Percentiles rank a stretch among this genome's conserved stretches.
phyloP scores from a whole-genome alignment of 2,113 vertebrate species.

The Clinocottus analis region DNA sequence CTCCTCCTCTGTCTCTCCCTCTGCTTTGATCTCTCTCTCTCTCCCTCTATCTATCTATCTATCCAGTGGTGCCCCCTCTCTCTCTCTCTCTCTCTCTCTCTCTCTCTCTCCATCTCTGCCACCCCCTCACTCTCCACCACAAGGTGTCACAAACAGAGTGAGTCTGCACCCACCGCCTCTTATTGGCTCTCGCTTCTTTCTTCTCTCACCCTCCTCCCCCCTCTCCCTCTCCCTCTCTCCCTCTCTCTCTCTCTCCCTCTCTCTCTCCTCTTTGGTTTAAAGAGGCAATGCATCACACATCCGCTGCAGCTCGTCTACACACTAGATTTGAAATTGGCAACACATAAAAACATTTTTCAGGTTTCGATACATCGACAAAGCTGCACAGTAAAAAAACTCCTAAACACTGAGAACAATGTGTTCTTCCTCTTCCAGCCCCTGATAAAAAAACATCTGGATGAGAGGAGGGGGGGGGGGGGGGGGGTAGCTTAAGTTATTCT shows the following conservation, averaged over 20 bases:
- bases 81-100: constrained; percentile 45
- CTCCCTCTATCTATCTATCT: constrained; percentile 45
- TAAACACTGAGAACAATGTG: background rate
- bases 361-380: background rate
- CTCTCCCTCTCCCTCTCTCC: background rate
- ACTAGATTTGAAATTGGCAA: background rate
- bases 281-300: constrained; percentile 49
- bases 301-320: constrained; percentile 30
- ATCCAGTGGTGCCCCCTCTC: constrained; percentile 26
- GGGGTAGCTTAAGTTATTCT: too few relatives aligned
- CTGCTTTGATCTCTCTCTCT: constrained; percentile 59
- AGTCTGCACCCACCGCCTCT: constrained; percentile 61
- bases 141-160: constrained; percentile 73
- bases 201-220: background rate
- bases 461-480: too few relatives aligned
- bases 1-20: constrained; percentile 58
- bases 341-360: background rate
- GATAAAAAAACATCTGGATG: background rate
- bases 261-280: constrained; percentile 52
- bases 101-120: constrained; percentile 46
- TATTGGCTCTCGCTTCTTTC: constrained; percentile 54
- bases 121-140: constrained; percentile 60
- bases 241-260: background rate
- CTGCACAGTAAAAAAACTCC: too few relatives aligned
- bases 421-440: background rate